Evolutionary conservation across 2,888 invertebrate genomes (phyloP), one percentile per base, ranked within the genome.

Genomic region (Apomyelois bistriatella): DNA sequence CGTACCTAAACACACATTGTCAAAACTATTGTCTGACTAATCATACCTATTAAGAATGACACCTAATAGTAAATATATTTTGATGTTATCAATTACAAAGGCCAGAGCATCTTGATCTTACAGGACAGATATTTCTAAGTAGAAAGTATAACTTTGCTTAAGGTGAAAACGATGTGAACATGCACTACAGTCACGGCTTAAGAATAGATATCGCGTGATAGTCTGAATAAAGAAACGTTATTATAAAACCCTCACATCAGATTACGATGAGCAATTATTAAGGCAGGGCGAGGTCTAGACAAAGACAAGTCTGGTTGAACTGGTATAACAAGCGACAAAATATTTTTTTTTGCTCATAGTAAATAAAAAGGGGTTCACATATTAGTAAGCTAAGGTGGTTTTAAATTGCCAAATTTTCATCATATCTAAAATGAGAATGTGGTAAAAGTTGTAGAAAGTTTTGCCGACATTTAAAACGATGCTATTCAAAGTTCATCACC

Each of bases 101-200:
- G 22, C 36, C 32, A 15, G 16, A 16, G 17, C 40, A 15, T 17
- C 28, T 43, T 30, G 43, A 30, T 61, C 58, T 60, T 62, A 61
- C 65, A 64, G 58, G 58, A 60, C 55, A 57, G 59, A 66, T 57
- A 9, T 13, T 43, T 8, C 6, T 5, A 8, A 43, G 73, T 74
- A 79, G 79, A 81, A 79, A 80, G 79, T 76, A 79, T 72, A 74
- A 73, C 74, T 72, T 71, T 72, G 69, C 66, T 68, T 71, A 64
- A 72, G 70, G 79, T 74, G 82, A 82, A 81, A 81, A 72, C 77
- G 69, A 68, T 79, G 70, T 65, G 70, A 73, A 65, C 70, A 69
- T 70, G 69, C 67, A 57, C 67, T 61, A 63, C 61, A 58, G 55
- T 67, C 52, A 58, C 57, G 61, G 60, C 58, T 58, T 54, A 54